Conservation (phyloP, 2,888 invertebrate species). For the Epinotia ramella region DNA sequence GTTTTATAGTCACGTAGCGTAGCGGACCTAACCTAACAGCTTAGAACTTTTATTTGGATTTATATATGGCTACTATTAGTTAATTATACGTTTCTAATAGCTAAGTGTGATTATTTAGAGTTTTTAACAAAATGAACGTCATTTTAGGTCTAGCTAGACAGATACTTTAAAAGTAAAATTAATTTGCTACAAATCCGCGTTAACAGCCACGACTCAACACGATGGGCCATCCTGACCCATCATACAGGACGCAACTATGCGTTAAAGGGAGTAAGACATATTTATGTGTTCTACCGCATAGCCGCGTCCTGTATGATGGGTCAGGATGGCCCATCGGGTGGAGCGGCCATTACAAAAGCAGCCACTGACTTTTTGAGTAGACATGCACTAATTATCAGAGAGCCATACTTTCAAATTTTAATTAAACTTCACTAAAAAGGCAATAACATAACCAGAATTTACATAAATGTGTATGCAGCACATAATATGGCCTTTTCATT, state of each 20-base stretch:
- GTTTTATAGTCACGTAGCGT: no score
- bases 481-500: constrained; percentile 11
- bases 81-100: not conserved
- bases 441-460: constrained; percentile 28
- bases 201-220: not conserved
- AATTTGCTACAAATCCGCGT: not conserved
- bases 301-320: no score
- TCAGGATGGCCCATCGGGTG: no score
- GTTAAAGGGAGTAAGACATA: no score
- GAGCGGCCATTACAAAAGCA: constrained; percentile 27
- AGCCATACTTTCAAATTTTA: constrained; percentile 44
- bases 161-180: not conserved
- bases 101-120: not conserved
- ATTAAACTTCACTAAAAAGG: constrained; percentile 26
- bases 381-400: constrained; percentile 40
- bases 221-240: no score
- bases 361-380: constrained; percentile 12
- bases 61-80: not conserved
- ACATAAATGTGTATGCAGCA: constrained; percentile 9
- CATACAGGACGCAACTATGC: no score
- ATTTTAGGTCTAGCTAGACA: not conserved
- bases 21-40: not conserved
- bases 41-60: not conserved
- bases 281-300: no score
- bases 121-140: not conserved